A percentile compares a stretch with the other conserved stretches of the same genome.
Conservation (phyloP, 2,113 vertebrate species). For the Chaetops frenatus region DNA sequence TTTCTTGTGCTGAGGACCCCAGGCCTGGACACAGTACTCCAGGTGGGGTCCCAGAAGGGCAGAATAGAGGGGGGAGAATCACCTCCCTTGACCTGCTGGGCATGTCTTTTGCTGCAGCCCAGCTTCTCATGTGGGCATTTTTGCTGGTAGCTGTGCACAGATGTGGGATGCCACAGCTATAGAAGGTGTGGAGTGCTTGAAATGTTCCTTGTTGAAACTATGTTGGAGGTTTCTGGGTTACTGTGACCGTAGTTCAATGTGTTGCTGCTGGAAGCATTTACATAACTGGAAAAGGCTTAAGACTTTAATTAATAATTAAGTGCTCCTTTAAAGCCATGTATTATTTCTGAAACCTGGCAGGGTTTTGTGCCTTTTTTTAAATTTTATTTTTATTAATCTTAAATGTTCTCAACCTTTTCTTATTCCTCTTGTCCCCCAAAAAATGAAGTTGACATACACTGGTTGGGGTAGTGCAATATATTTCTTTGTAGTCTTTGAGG, state of each 20-base stretch:
- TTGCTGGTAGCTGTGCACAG: background rate
- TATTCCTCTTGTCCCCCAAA: rapidly evolving
- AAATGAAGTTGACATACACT: background rate
- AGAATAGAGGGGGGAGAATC: background rate
- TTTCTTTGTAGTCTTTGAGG: background rate
- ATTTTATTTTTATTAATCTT: background rate
- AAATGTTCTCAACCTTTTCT: background rate
- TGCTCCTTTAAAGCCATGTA: background rate
- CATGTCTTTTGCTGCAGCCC: background rate
- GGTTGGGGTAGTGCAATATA: background rate
- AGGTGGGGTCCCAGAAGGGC: background rate
- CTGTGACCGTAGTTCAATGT: background rate
- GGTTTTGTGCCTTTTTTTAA: background rate
- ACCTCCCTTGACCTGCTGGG: background rate
- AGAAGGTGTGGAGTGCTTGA: background rate
- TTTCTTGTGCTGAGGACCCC: background rate
- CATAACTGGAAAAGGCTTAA: background rate
- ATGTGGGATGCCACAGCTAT: background rate
- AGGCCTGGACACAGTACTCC: background rate
- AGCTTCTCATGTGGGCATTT: background rate
- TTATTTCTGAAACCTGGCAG: background rate
- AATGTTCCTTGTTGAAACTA: background rate
- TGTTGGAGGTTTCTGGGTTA: background rate
- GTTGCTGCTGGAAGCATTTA: background rate
- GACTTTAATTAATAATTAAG: background rate